Conservation (phyloP, 2,888 invertebrate genomes). For the Gastrophysa polygoni region DNA sequence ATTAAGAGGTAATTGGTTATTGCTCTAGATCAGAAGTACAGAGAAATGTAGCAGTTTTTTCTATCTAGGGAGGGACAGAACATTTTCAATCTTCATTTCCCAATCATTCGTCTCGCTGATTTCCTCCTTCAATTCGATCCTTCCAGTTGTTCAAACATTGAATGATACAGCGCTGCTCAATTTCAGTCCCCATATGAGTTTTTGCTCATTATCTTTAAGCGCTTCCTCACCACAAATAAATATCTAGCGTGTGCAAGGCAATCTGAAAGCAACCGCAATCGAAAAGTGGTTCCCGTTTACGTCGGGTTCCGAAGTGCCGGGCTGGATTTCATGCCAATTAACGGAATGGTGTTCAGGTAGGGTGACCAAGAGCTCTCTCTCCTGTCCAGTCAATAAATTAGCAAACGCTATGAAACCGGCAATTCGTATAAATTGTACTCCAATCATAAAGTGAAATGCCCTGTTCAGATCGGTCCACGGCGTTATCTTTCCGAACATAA, state of each 20-base stretch:
- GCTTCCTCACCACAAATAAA: background rate
- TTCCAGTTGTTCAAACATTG: too few species aligned
- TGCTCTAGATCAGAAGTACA: too few species aligned
- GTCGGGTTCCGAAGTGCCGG: background rate
- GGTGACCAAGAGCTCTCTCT: too few species aligned
- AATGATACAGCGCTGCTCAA: too few species aligned
- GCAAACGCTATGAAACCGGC: conserved; percentile 38
- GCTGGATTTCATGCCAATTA: conserved; percentile 32
- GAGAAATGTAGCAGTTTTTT: too few species aligned
- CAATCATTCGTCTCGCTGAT: too few species aligned
- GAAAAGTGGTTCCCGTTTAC: background rate
- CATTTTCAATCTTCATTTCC: too few species aligned
- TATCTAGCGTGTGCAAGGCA: background rate
- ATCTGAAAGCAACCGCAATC: background rate
- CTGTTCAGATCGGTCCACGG: conserved; percentile 49
- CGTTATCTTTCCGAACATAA: conserved; percentile 53
- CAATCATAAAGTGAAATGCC: conserved; percentile 54
- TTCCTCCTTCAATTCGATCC: too few species aligned
- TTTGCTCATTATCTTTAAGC: background rate
- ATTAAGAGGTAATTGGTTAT: too few species aligned
- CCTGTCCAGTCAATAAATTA: too few species aligned
- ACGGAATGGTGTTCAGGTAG: conserved; percentile 38
- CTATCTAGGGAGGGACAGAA: too few species aligned
- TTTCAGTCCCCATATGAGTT: background rate
- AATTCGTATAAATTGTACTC: conserved; percentile 52